Base-by-base conservation (phyloP, 1,140 invertebrate species). In the Drosophila fuyamai region DNA sequence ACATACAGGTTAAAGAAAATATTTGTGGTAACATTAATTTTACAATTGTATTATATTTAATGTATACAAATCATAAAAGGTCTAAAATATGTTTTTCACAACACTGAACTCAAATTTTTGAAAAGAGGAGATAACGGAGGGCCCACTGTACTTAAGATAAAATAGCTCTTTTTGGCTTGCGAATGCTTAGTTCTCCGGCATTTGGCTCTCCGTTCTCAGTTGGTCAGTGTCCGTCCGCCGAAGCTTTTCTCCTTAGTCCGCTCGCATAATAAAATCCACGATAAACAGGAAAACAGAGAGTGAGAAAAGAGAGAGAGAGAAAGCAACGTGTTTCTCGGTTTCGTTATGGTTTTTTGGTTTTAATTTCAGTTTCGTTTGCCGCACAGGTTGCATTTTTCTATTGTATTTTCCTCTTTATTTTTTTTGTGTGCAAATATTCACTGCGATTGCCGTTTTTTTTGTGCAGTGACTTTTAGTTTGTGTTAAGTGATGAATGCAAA, bases 221-320 rank as follows among this genome's bases (percentile, higher is more conserved):
- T 79, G 62, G 62, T 62, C 77, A 84, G 65, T 80, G 60, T 62
- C 54, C 59, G 65, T 73, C 66, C 63, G 44, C 53, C 63, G 36
- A 51, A 80, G 72, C 76, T 83, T 80, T 83, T 80, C 48, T 81
- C 81, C 72, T 83, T 83, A 78, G 70, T 65, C 59, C 58, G 78
- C 51, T 60, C 55, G 56, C 73, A 58, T 40, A 66, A 54, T 29
- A 35, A 14, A 51, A 35, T 66, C 56, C 60, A 57, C 57, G 70
- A 83, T 83, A 83, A 82, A 79, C 79, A 61, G 43, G 38, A 14
- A 54, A 16, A 56, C 29, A 13, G 23, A 29, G 36, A 50, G 60
- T 43, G 27, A 50, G 35, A 18, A 38, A 43, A 60, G 58, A 36
- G 36, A 35, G 67, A 14, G 32, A 53, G 10, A 47, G 35, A 12